A percentile compares a stretch with the other conserved stretches of the same genome.
These are phyloP conservation scores for Dicrostonyx torquatus DNA, from an alignment of 2,797 vertebrate species.

Conservation along the genomic window DNA sequence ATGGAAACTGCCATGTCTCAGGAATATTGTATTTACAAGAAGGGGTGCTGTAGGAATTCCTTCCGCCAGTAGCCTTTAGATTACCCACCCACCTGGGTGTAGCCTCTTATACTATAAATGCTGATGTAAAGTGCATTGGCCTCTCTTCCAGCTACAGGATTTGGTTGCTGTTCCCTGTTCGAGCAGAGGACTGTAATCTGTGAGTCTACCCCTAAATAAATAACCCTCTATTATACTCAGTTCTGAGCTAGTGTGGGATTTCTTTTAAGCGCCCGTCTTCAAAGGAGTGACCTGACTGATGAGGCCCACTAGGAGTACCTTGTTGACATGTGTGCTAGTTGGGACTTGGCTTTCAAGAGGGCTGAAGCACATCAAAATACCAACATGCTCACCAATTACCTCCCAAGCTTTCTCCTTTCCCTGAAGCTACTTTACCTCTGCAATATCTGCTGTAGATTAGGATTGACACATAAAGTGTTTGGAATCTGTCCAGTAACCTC, in stretches of 20 bases:
- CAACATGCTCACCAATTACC: neutral
- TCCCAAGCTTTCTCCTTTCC: neutral
- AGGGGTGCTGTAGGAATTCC: neutral
- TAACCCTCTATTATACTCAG: too few relatives aligned
- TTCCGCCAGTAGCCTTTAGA: too few relatives aligned
- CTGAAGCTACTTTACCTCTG: neutral
- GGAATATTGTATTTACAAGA: neutral
- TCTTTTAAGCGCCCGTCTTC: too few relatives aligned
- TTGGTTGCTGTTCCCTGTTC: too few relatives aligned
- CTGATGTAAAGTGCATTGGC: too few relatives aligned
- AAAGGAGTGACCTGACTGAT: neutral
- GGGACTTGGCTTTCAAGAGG: constrained; percentile 20
- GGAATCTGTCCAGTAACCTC: neutral
- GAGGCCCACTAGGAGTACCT: neutral
- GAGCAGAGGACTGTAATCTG: too few relatives aligned
- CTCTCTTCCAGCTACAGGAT: too few relatives aligned
- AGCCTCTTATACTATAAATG: too few relatives aligned
- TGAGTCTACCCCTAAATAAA: too few relatives aligned
- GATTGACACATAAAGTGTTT: neutral
- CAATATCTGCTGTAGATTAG: neutral
- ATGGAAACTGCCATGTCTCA: neutral
- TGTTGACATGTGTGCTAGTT: neutral
- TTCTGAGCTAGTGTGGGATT: too few relatives aligned
- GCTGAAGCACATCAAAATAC: neutral
- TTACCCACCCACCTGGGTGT: too few relatives aligned